These are phyloP conservation scores for Zaprionus gabonicus DNA, from an alignment of 1,140 invertebrate species.

Conservation along the genomic window DNA sequence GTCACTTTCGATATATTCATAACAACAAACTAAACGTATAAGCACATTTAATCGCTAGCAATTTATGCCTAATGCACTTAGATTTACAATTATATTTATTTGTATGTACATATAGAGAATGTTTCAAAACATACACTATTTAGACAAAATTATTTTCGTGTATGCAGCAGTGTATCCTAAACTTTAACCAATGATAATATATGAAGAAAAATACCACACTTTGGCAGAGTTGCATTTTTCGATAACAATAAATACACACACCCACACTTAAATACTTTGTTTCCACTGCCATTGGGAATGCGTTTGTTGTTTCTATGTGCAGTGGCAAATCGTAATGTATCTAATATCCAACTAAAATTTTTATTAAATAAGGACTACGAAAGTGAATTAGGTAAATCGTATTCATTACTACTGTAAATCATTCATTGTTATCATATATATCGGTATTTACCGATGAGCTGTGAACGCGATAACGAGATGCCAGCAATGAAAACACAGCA, in stretches of 20 bases:
- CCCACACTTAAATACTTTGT: slow-evolving; percentile 44
- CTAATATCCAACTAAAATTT: not conserved
- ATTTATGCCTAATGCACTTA: slow-evolving; percentile 45
- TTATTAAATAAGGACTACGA: not conserved
- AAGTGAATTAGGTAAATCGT: not conserved
- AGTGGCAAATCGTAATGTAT: not conserved
- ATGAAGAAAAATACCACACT: slow-evolving; percentile 63
- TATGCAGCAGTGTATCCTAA: slow-evolving; percentile 67
- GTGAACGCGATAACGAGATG: slow-evolving; percentile 4
- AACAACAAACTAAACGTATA: slow-evolving; percentile 68
- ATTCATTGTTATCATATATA: slow-evolving; percentile 4
- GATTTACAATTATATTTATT: slow-evolving; percentile 40
- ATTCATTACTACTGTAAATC: not conserved
- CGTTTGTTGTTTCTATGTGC: not conserved
- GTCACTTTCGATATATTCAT: slow-evolving; percentile 83
- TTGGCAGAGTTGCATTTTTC: slow-evolving; percentile 57
- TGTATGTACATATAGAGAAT: slow-evolving; percentile 62
- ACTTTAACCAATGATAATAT: slow-evolving; percentile 58
- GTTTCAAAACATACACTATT: slow-evolving; percentile 70
- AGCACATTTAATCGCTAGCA: slow-evolving; percentile 47
- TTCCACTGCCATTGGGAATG: slow-evolving; percentile 2
- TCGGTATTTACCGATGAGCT: slow-evolving; percentile 4
- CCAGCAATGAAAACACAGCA: not conserved
- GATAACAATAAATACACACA: slow-evolving; percentile 59
- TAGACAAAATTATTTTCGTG: slow-evolving; percentile 65